Conservation (phyloP, 1,140 invertebrate species). For the Drosophila varians region DNA sequence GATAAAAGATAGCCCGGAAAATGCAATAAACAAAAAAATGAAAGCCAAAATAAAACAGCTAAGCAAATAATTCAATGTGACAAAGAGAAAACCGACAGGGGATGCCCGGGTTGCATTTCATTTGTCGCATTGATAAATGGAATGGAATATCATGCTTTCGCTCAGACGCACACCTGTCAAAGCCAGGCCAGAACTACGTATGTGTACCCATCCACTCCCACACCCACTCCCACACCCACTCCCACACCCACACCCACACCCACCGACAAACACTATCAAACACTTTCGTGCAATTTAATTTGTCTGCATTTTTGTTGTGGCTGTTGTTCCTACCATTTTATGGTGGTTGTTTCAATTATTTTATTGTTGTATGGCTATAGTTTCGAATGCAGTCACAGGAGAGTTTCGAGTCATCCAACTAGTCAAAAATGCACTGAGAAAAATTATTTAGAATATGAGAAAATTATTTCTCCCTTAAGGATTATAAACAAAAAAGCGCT, state of each 20-base stretch:
- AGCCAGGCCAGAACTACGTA: conserved; percentile 30
- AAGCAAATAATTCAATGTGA: conserved; percentile 46
- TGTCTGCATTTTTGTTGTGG: conserved; percentile 68
- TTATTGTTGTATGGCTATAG: conserved; percentile 50
- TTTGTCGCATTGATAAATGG: conserved; percentile 71
- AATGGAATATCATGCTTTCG: conserved; percentile 52
- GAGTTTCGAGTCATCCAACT: conserved; percentile 12
- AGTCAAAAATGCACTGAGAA: conserved; percentile 5
- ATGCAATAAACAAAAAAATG: conserved; percentile 9
- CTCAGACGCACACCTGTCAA: conserved; percentile 58
- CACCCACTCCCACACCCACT: too few species aligned
- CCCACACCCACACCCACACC: too few species aligned
- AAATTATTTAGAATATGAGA: neutral
- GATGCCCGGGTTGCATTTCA: conserved; percentile 52
- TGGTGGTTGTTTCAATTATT: conserved; percentile 77
- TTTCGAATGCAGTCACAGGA: conserved; percentile 28
- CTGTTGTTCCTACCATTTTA: conserved; percentile 70
- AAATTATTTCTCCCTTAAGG: neutral
- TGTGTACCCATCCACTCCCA: too few species aligned
- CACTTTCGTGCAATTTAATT: conserved; percentile 69
- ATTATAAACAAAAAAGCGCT: neutral
- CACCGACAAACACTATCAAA: conserved; percentile 13
- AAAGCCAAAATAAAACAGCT: conserved; percentile 2
- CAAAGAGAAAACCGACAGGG: conserved; percentile 20
- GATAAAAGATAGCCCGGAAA: conserved; percentile 39